These are phyloP conservation scores for Halcyon badia DNA, from an alignment of 2,797 vertebrate species.

Conservation along the genomic window DNA sequence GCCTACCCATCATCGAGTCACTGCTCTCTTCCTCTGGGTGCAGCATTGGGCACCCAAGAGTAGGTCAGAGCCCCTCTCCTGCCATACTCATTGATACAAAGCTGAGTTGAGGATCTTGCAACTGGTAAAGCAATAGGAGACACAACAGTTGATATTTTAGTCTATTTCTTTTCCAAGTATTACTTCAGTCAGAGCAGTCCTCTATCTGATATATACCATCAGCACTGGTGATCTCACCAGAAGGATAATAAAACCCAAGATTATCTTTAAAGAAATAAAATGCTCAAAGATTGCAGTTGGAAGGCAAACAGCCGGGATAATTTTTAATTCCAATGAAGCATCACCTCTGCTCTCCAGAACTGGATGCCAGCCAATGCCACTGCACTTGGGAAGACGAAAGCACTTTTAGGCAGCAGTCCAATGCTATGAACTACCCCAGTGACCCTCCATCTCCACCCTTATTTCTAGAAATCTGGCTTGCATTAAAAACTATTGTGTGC, in stretches of 20 bases:
- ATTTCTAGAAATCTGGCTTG: neutral
- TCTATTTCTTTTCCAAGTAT: neutral
- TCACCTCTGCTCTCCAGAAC: neutral
- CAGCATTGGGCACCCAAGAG: neutral
- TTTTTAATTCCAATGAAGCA: neutral
- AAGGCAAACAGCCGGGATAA: neutral
- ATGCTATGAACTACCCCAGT: neutral
- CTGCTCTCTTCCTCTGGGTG: neutral
- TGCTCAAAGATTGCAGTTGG: neutral
- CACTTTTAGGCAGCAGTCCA: neutral
- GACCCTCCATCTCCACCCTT: neutral
- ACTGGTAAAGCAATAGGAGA: neutral
- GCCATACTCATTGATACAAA: rapidly evolving
- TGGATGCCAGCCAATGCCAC: neutral
- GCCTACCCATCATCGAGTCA: neutral
- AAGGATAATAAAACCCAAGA: neutral
- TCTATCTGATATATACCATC: neutral
- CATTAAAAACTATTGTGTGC: neutral
- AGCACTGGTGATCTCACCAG: neutral
- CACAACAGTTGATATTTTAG: neutral
- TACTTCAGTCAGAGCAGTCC: neutral
- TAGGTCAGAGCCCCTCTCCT: neutral
- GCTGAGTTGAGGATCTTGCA: rapidly evolving
- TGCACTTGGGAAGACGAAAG: rapidly evolving
- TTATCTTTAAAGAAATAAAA: neutral